A percentile compares a stretch with the other conserved stretches of the same genome.
phyloP scores from a whole-genome alignment of 2,888 invertebrate species.

The Zygothrica quintamaculata region DNA sequence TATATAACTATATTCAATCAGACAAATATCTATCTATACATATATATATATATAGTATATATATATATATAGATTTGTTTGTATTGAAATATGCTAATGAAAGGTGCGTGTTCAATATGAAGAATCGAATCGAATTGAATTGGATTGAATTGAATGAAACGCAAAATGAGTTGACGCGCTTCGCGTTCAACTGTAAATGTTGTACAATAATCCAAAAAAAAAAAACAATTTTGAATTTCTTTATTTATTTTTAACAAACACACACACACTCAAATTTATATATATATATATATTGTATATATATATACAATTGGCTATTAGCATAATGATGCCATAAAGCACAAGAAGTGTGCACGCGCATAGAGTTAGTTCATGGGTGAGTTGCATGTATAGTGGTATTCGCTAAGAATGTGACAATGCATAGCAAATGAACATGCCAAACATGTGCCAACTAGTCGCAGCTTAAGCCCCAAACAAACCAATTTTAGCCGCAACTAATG shows the following conservation, averaged over 20 bases:
- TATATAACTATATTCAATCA: not conserved
- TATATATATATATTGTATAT: not conserved
- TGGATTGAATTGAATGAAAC: slow-evolving; percentile 33
- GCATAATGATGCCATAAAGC: slow-evolving; percentile 77
- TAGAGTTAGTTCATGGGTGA: slow-evolving; percentile 1
- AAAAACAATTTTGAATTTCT: slow-evolving; percentile 30
- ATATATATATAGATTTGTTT: slow-evolving; percentile 22
- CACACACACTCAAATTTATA: too few species aligned
- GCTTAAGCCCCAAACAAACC: not conserved
- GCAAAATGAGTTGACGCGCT: slow-evolving; percentile 16
- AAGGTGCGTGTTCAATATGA: slow-evolving; percentile 58
- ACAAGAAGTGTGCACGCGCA: not conserved
- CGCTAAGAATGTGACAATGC: slow-evolving; percentile 61
- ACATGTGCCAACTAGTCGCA: slow-evolving; percentile 25
- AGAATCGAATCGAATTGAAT: too few species aligned
- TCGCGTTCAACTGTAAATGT: slow-evolving; percentile 70
- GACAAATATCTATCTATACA: not conserved
- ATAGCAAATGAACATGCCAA: slow-evolving; percentile 52
- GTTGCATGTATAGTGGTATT: slow-evolving; percentile 19
- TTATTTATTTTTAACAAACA: slow-evolving; percentile 8
- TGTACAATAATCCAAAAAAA: slow-evolving; percentile 63
- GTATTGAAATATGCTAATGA: slow-evolving; percentile 62
- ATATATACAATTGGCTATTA: slow-evolving; percentile 71
- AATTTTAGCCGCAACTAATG: not conserved
- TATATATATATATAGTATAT: too few species aligned